A percentile compares a stretch with the other conserved stretches of the same genome.
These are phyloP conservation scores for Muricea muricata DNA, from an alignment of 92 coral and sea anemone species.

Conservation along the genomic window DNA sequence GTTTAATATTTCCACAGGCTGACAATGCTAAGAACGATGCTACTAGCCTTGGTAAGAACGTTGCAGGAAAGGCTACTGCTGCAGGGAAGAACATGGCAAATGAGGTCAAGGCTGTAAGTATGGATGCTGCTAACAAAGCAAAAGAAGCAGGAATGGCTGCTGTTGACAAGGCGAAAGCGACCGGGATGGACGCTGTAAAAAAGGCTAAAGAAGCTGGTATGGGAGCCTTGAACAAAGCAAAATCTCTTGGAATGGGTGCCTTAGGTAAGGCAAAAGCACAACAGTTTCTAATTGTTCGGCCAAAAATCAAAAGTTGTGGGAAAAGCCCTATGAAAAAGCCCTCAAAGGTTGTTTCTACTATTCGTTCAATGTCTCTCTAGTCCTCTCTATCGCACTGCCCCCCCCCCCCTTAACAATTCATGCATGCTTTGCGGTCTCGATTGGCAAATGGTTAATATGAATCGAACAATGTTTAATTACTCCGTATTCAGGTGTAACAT, in stretches of 20 bases:
- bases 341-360: too few species aligned
- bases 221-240: slow-evolving; percentile 75
- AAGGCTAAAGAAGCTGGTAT: slow-evolving; percentile 73
- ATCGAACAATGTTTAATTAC: too few species aligned
- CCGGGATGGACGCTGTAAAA: slow-evolving; percentile 74
- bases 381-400: too few species aligned
- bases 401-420: too few species aligned
- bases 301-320: too few species aligned
- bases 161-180: slow-evolving; percentile 67
- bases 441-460: too few species aligned
- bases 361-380: too few species aligned
- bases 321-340: too few species aligned
- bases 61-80: slow-evolving; percentile 31
- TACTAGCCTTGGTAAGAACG: slow-evolving; percentile 12
- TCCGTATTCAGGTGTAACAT: too few species aligned
- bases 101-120: slow-evolving; percentile 12
- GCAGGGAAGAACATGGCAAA: slow-evolving; percentile 32
- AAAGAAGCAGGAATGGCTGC: not conserved
- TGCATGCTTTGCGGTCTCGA: too few species aligned
- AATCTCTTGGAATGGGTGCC: slow-evolving; percentile 78
- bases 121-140: slow-evolving; percentile 21
- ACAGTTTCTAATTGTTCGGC: too few species aligned
- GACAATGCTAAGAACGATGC: slow-evolving; percentile 11
- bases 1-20: not conserved
- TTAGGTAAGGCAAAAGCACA: slow-evolving; percentile 72